Percentiles rank a stretch among this genome's conserved stretches.
phyloP scores from a whole-genome alignment of 2,797 vertebrate genomes.

The Poecile montanus region DNA sequence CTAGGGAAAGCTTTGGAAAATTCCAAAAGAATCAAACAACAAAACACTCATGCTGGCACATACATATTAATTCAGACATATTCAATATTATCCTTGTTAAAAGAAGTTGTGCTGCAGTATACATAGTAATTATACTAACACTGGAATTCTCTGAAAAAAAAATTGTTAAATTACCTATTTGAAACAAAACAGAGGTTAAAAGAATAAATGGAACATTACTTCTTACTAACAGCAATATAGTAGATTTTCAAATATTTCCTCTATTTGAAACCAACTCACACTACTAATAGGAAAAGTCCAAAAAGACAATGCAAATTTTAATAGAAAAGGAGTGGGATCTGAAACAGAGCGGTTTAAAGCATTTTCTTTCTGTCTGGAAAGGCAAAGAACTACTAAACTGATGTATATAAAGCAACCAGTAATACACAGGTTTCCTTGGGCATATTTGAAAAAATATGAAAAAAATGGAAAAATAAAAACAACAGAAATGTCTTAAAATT shows the following conservation, averaged over 20 bases:
- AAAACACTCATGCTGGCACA: neutral
- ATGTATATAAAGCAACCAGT: neutral
- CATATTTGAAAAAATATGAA: neutral
- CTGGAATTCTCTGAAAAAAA: neutral
- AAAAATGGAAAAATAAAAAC: rapidly evolving
- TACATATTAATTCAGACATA: neutral
- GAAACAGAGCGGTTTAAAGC: neutral
- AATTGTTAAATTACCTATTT: neutral
- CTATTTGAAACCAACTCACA: neutral
- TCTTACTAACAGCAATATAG: neutral
- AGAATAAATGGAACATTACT: neutral
- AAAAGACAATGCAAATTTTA: neutral
- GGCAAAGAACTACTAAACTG: neutral
- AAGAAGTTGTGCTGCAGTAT: neutral
- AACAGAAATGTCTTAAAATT: neutral
- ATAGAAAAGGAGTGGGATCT: neutral
- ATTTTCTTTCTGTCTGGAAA: neutral
- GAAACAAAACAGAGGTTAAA: neutral
- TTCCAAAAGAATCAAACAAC: neutral
- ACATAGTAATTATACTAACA: neutral
- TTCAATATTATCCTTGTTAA: neutral
- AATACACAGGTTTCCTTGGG: neutral
- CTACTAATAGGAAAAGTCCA: neutral
- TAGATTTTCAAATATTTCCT: neutral
- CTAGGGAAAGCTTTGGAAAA: neutral